phyloP scores from a whole-genome alignment of 2,113 vertebrate species.

The Himantopus leucocephalus region DNA sequence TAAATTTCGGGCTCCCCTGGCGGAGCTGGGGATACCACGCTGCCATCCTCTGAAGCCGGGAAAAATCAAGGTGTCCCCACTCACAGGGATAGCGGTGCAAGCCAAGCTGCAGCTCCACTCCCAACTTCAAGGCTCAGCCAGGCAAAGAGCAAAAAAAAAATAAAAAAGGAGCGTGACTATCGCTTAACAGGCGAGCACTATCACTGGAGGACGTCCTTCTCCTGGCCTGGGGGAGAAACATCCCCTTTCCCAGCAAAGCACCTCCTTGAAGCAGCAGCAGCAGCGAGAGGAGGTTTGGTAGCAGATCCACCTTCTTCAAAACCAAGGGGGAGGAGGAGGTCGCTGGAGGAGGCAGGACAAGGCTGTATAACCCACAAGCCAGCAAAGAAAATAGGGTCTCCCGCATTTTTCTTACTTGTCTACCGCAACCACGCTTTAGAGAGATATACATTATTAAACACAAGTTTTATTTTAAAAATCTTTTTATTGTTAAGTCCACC shows the following conservation, averaged over 20 bases:
- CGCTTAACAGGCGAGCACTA: background rate
- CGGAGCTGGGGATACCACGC: background rate
- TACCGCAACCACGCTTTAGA: background rate
- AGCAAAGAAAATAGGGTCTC: background rate
- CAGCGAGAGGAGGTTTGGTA: background rate
- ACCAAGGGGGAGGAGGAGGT: background rate
- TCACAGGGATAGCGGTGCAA: background rate
- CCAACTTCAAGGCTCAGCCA: background rate
- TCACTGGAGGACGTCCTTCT: background rate
- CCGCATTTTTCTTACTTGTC: background rate
- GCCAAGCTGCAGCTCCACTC: background rate
- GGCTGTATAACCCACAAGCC: background rate
- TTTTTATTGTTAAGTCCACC: slow-evolving; percentile 25
- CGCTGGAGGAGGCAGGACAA: background rate
- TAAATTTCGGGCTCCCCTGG: background rate
- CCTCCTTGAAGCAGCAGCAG: background rate
- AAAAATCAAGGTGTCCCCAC: background rate
- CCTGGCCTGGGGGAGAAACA: background rate
- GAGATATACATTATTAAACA: background rate
- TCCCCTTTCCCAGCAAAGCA: background rate
- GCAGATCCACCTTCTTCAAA: background rate
- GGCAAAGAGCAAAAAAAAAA: background rate
- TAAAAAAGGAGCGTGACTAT: accelerated
- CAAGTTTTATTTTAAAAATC: background rate
- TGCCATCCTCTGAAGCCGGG: background rate